Percentiles rank a stretch among this genome's conserved stretches.
phyloP scores from a whole-genome alignment of 2,113 vertebrate species.

The Cyprinodon variegatus region DNA sequence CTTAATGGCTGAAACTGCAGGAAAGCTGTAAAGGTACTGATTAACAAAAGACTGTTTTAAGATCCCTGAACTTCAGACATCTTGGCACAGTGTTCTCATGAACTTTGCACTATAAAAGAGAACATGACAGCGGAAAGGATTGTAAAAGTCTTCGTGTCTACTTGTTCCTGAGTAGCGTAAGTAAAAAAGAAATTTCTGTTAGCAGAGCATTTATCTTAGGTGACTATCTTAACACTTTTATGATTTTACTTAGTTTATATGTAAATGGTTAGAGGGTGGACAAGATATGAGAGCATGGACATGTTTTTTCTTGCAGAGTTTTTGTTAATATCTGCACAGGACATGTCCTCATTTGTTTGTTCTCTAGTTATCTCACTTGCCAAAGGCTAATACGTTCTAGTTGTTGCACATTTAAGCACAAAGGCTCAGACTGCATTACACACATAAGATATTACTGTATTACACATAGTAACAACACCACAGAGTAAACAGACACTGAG shows the following conservation, averaged over 20 bases:
- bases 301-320: conserved; percentile 7
- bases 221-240: conserved; percentile 14
- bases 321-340: conserved; percentile 28
- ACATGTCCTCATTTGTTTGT: conserved; percentile 22
- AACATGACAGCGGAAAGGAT: conserved; percentile 23
- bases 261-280: conserved; percentile 23
- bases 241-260: conserved; percentile 10
- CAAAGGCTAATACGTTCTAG: conserved; percentile 17
- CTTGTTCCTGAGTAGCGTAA: conserved; percentile 37
- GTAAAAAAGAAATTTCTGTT: conserved; percentile 26
- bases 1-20: neutral
- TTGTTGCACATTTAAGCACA: conserved; percentile 22
- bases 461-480: conserved; percentile 23
- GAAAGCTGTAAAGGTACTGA: conserved; percentile 17
- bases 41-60: conserved; percentile 33
- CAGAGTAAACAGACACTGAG: neutral
- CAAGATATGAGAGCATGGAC: neutral
- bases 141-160: conserved; percentile 24
- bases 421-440: neutral
- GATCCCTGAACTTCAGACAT: neutral
- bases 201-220: conserved; percentile 6
- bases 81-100: neutral
- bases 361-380: conserved; percentile 19
- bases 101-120: conserved; percentile 64
- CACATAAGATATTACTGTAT: neutral